phyloP scores from a whole-genome alignment of 2,113 vertebrate genomes.

The Trematomus loennbergii region DNA sequence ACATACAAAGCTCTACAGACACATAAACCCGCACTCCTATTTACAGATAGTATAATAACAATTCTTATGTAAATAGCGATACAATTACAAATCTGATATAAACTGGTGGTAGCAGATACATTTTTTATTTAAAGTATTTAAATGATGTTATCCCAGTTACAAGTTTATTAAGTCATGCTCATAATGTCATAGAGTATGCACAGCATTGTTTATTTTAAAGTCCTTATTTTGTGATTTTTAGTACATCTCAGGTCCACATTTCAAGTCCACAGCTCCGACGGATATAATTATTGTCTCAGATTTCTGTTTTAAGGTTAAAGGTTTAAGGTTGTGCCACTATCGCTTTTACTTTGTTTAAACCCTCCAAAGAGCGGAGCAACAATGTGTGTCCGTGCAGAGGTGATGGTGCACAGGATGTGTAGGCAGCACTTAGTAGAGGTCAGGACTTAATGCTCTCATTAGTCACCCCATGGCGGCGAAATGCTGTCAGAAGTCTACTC shows the following conservation, averaged over 20 bases:
- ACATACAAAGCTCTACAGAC: no score
- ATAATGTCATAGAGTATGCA: background rate
- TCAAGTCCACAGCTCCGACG: background rate
- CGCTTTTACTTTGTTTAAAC: constrained; percentile 7
- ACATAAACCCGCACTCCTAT: no score
- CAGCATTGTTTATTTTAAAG: no score
- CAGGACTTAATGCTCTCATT: constrained; percentile 78
- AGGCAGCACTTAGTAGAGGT: constrained; percentile 34
- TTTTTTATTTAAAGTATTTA: background rate
- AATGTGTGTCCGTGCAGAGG: constrained; percentile 17
- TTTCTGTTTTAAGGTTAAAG: constrained; percentile 4
- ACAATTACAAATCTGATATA: no score
- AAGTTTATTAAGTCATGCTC: background rate
- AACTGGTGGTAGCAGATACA: background rate
- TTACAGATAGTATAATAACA: no score
- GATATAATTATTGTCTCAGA: background rate
- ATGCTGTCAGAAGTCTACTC: constrained; percentile 75
- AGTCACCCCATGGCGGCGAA: constrained; percentile 74
- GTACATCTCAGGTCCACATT: background rate
- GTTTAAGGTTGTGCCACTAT: constrained; percentile 4
- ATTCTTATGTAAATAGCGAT: no score
- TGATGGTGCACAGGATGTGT: constrained; percentile 43
- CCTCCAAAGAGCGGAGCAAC: background rate
- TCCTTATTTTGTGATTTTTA: background rate
- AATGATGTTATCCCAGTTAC: background rate